Evolutionary conservation across 2,888 invertebrate species (phyloP), one percentile per base, ranked within the genome.

Genomic region (Sialis lutaria): DNA sequence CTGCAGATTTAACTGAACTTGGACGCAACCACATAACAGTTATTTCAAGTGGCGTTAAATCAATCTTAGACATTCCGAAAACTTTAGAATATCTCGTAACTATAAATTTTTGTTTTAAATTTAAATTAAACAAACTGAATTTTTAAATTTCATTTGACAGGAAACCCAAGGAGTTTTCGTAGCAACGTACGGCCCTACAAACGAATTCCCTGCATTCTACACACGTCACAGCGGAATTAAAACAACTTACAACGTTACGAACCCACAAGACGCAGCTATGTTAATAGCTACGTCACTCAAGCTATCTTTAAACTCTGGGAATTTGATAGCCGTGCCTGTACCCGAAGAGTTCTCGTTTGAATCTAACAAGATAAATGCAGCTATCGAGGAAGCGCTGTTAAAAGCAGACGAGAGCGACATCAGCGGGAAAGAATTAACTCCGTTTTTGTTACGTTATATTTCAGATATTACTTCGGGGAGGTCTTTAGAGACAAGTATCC

Each of bases 101-200:
- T 59, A 49, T 42, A 48, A 47, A 44, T 10, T 30, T 49, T 42
- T 10, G 5, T 37, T 37, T 10, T n/a, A n/a, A n/a, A n/a, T n/a
- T n/a, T n/a, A n/a, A n/a, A 10, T 37, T 6, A 6, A 37, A 35
- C n/a, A n/a, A 8, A 35, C n/a, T n/a, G 35, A 10, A 10, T 6
- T 7, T 37, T 7, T 37, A 37, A 37, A 7, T 7, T 1, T 37
- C 12, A 10, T 37, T 37, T 6, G 12, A 6, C 56, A 90, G 88
- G 96, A 97, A 71, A 97, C 95, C 0, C 82, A 90, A 63, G 95
- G 96, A 1, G 93, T 96, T 1, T 85, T 87, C 55, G 92, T 96
- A 0, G 79, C 82, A 34, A 77, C 84, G 0, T 83, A 77, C 53
- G 83, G 86, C 0, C 64, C 70, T n/a, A 64, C 71, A 0, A 65